A percentile compares a stretch with the other conserved stretches of the same genome.
Conservation (phyloP, 1,140 invertebrate genomes). For the Ruditapes philippinarum region DNA sequence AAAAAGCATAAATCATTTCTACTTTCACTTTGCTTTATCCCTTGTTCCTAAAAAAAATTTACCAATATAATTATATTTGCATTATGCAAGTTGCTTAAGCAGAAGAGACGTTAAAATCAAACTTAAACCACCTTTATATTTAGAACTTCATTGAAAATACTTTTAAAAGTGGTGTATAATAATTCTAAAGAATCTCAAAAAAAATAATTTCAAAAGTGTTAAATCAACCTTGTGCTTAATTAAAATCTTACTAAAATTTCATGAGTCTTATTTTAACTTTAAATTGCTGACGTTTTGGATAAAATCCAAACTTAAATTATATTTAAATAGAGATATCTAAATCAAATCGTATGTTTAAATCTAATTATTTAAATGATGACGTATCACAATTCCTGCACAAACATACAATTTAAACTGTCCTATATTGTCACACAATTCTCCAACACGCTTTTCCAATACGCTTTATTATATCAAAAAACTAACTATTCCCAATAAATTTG, state of each 20-base stretch:
- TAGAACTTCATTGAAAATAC: background rate
- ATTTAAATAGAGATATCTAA: background rate
- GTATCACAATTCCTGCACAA: too few relatives aligned
- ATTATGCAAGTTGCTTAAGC: too few relatives aligned
- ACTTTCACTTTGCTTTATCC: too few relatives aligned
- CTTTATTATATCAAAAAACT: too few relatives aligned
- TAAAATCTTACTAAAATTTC: background rate
- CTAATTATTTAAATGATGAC: background rate
- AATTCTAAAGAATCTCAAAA: background rate
- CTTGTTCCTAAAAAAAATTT: too few relatives aligned
- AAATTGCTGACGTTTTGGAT: background rate
- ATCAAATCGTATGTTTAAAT: background rate
- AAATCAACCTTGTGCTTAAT: conserved; percentile 1
- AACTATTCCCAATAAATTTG: too few relatives aligned
- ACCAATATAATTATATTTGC: too few relatives aligned
- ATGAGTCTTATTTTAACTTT: background rate
- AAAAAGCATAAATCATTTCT: too few relatives aligned
- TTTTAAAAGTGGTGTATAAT: too few relatives aligned
- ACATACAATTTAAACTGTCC: too few relatives aligned
- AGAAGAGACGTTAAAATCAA: background rate
- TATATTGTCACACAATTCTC: too few relatives aligned
- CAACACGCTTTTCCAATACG: too few relatives aligned
- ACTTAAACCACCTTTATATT: background rate
- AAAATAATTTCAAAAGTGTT: conserved; percentile 12
- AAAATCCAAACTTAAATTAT: background rate